Conservation (phyloP, 2,888 invertebrate genomes). For the Apocheima hispidaria region DNA sequence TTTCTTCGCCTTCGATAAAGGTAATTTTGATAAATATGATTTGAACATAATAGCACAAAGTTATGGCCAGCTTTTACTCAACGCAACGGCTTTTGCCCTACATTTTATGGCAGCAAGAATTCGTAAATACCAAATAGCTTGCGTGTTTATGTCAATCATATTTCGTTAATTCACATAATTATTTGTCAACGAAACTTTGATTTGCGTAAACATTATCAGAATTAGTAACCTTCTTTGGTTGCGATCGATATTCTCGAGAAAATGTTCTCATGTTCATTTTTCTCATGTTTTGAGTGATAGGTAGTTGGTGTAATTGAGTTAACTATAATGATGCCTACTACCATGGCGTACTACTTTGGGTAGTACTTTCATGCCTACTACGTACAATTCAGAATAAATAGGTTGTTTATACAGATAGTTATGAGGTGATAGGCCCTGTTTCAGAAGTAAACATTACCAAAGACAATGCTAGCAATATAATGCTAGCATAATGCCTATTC, state of each 20-base stretch:
- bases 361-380: too few species aligned
- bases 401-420: too few species aligned
- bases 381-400: too few species aligned
- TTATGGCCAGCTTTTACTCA: conserved; percentile 15
- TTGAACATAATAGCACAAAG: conserved; percentile 7
- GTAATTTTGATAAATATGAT: conserved; percentile 4
- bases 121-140: conserved; percentile 24
- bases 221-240: conserved; percentile 9
- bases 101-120: conserved; percentile 23
- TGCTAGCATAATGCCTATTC: not conserved
- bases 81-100: conserved; percentile 9
- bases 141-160: conserved; percentile 27
- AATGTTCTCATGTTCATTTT: not conserved
- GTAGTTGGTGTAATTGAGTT: not conserved
- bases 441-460: too few species aligned
- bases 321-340: not conserved
- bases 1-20: conserved; percentile 45
- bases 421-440: too few species aligned
- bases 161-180: conserved; percentile 18
- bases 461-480: not conserved
- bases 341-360: too few species aligned
- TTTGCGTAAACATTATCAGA: conserved; percentile 5
- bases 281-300: not conserved
- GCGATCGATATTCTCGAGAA: conserved; percentile 10
- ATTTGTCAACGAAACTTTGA: conserved; percentile 15